Evolutionary conservation across 2,797 vertebrate genomes (phyloP).

Genomic region (Gymnothorax javanicus): DNA sequence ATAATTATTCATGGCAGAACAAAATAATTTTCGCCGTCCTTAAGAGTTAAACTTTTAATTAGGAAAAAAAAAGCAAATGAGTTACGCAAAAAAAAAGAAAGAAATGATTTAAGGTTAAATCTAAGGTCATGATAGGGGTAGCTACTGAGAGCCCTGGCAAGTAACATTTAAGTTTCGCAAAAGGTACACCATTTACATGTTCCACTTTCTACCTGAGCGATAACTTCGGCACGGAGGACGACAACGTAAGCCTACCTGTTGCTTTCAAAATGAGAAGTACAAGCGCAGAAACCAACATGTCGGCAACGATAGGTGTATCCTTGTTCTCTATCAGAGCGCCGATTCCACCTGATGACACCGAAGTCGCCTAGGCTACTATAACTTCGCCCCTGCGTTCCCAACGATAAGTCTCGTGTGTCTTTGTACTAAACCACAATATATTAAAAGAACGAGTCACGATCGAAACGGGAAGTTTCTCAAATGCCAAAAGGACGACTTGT

Average conservation of each 20-base stretch:
- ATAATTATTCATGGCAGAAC: background rate
- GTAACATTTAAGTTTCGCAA: background rate
- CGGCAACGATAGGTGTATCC: background rate
- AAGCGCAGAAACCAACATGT: slow-evolving; percentile 59
- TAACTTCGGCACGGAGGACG: no score
- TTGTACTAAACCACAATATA: background rate
- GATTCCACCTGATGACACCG: background rate
- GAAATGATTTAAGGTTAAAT: background rate
- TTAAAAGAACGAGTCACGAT: background rate
- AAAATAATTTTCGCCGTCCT: background rate
- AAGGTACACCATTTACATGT: background rate
- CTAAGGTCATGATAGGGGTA: background rate
- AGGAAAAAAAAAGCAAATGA: background rate
- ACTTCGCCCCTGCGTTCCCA: no score
- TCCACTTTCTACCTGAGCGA: background rate
- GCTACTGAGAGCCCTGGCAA: background rate
- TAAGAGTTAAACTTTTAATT: background rate
- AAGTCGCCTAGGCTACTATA: background rate
- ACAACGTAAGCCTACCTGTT: slow-evolving; percentile 59
- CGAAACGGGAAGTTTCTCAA: background rate
- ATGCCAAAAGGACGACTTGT: slow-evolving; percentile 47
- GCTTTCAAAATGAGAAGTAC: slow-evolving; percentile 53
- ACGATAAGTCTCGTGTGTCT: background rate
- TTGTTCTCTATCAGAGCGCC: background rate
- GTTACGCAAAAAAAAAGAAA: background rate